Evolutionary conservation across 2,797 vertebrate genomes (phyloP), one percentile per base, ranked within the genome.

Genomic region (Dromococcyx pavoninus): DNA sequence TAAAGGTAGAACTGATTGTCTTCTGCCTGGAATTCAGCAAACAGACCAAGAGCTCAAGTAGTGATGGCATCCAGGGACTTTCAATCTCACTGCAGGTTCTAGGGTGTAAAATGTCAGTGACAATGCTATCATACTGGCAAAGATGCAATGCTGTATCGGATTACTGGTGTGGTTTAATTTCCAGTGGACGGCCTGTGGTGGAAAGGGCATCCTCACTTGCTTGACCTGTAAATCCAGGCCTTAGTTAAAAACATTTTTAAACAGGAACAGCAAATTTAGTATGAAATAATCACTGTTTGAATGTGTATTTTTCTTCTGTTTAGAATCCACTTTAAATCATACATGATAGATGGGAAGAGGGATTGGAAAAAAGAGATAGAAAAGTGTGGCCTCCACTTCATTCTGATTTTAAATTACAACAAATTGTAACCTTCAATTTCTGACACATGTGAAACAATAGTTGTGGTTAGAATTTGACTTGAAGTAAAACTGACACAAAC

Each of bases 131-230:
- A 35, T 86, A 67, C 71, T 54, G 61, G 54, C 69, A 77, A 89
- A 88, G 54, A 56, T 56, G 61, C 44, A 90, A 90, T 43, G 75
- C 61, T 62, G 65, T 69, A 62, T 94, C 83, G 75, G 54, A 65
- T 95, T 91, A 88, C 82, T 48, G 39, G 27, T 62, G 39, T 88
- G 89, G 94, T 93, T 93, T 94, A 84, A 94, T 83, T 83, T 86
- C 39, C 76, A 86, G 17, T 1, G 4, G 37, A 54, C 37, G 91
- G 75, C 72, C 78, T 86, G 54, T 78, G 46, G 66, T 88, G 65
- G 88, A 91, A 93, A 86, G 44, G 79, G 22, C 41, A 91, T 54
- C 33, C 44, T 75, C 71, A 54, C 33, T 86, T 91, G 62, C 62
- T 79, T 91, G 50, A 82, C 71, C 18, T 74, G 58, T 78, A 86